These are phyloP conservation scores for Sebastes taczanowskii DNA, from an alignment of 2,797 vertebrate species.

Conservation along the genomic window DNA sequence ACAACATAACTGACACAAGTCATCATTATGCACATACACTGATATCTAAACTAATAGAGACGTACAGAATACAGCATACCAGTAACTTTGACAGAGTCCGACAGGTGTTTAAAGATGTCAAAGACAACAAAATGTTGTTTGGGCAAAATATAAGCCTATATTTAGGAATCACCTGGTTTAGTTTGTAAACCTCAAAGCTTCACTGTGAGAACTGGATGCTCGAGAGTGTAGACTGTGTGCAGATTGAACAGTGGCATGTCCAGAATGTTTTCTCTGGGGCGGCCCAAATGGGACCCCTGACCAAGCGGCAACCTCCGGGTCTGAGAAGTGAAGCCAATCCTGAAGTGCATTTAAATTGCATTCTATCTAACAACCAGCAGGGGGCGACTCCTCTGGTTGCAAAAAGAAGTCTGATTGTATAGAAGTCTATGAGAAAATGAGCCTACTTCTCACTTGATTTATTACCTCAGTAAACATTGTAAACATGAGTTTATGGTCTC, in stretches of 20 bases:
- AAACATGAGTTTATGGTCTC: no score
- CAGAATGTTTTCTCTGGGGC: background rate
- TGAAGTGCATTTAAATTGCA: no score
- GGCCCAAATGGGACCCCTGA: background rate
- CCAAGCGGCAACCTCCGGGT: no score
- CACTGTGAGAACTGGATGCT: background rate
- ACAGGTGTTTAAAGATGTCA: background rate
- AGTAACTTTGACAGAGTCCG: background rate
- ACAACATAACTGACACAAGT: background rate
- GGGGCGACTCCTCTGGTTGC: no score
- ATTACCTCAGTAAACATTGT: no score
- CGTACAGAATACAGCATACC: background rate
- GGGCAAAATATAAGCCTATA: fast-evolving
- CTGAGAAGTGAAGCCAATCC: no score
- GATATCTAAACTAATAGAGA: background rate
- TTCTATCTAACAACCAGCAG: no score
- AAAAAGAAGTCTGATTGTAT: no score
- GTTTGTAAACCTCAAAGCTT: background rate
- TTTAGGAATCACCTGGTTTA: no score
- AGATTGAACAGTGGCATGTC: background rate
- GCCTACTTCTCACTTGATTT: no score
- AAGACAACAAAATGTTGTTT: background rate
- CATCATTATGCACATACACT: background rate
- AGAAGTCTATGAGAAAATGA: no score
- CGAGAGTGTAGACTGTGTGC: background rate